phyloP scores from a whole-genome alignment of 2,888 invertebrate genomes.

The Nebria brevicollis region DNA sequence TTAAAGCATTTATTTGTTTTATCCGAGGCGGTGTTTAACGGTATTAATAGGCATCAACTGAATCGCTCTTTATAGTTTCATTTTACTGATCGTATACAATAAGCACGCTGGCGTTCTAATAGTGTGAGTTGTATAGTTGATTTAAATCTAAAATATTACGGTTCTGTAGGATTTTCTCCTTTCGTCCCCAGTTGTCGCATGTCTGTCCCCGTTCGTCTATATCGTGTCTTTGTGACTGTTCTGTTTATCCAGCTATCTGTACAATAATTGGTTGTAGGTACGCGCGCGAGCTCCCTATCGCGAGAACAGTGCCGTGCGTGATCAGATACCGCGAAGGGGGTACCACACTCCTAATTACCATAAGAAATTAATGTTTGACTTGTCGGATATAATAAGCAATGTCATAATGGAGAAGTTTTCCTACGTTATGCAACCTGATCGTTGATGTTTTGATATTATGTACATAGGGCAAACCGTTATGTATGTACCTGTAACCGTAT shows the following conservation, averaged over 20 bases:
- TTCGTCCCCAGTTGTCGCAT: conserved; percentile 11
- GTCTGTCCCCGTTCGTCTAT: conserved; percentile 9
- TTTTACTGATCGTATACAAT: too few relatives aligned
- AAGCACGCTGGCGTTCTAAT: too few relatives aligned
- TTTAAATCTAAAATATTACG: neutral
- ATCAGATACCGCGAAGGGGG: conserved; percentile 23
- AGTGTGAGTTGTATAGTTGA: neutral
- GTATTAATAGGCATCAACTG: too few relatives aligned
- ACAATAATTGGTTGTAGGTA: conserved; percentile 48
- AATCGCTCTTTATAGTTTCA: too few relatives aligned
- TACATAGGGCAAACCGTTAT: neutral
- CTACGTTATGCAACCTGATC: neutral
- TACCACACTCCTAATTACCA: neutral
- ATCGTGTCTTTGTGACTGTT: conserved; percentile 46
- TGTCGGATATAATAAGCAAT: neutral
- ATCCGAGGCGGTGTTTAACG: too few relatives aligned
- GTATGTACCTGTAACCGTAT: too few relatives aligned
- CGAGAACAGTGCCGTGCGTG: conserved; percentile 35
- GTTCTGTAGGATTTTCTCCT: neutral
- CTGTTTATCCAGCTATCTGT: conserved; percentile 48
- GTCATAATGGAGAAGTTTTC: neutral
- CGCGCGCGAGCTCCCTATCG: conserved; percentile 9
- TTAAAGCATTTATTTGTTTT: neutral
- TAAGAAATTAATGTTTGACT: conserved; percentile 2
- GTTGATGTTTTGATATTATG: neutral